Conservation (phyloP, 2,797 vertebrate genomes). For the Tokudaia muenninki region DNA sequence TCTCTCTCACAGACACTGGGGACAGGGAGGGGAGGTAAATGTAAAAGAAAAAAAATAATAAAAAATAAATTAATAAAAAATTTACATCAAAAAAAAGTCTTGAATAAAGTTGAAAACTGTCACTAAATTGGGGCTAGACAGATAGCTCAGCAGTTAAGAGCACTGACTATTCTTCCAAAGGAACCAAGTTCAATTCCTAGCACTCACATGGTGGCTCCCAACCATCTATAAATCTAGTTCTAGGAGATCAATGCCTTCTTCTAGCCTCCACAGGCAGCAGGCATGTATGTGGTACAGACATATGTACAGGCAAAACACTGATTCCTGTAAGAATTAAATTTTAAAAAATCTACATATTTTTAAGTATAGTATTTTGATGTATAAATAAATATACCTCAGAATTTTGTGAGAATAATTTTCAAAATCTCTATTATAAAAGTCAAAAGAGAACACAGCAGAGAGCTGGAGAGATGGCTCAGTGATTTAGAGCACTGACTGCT, state of each 20-base stretch:
- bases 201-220: background rate
- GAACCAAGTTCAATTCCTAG: background rate
- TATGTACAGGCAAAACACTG: background rate
- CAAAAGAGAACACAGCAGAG: background rate
- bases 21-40: background rate
- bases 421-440: conserved; percentile 42
- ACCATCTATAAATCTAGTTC: background rate
- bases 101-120: background rate
- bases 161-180: background rate
- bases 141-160: background rate
- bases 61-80: background rate
- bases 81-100: background rate
- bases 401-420: background rate
- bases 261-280: background rate
- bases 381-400: background rate
- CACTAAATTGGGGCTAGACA: background rate
- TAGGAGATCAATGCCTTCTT: background rate
- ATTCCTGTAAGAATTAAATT: background rate
- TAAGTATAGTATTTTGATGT: background rate
- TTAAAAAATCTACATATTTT: background rate
- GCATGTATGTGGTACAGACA: too few relatives aligned
- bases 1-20: background rate
- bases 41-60: background rate
- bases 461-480: too few relatives aligned
- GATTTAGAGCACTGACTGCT: too few relatives aligned